These are phyloP conservation scores for Pogonocherus hispidulus DNA, from an alignment of 2,888 invertebrate species.

Conservation along the genomic window DNA sequence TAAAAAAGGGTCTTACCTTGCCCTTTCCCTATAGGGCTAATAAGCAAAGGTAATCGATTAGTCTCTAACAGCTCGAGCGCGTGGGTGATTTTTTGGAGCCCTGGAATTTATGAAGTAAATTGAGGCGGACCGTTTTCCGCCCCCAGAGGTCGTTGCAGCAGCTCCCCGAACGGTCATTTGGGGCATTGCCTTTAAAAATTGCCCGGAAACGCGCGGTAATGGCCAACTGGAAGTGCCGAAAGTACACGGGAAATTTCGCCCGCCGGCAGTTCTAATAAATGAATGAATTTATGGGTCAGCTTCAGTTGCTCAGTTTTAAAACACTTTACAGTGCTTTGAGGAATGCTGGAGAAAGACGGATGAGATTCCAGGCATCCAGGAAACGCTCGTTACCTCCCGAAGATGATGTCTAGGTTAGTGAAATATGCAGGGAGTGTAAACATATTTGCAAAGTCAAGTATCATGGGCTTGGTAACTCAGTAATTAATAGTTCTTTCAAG, in stretches of 20 bases:
- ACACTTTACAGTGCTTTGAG: background rate
- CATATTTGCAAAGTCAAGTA: too few relatives aligned
- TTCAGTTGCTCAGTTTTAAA: slow-evolving; percentile 9
- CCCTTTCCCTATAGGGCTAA: too few relatives aligned
- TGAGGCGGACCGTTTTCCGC: slow-evolving; percentile 52
- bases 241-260: slow-evolving; percentile 26
- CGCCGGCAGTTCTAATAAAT: slow-evolving; percentile 37
- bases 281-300: slow-evolving; percentile 36
- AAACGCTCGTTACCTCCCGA: background rate
- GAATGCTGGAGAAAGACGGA: background rate
- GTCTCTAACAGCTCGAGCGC: background rate
- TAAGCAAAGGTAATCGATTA: background rate
- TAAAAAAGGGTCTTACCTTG: too few relatives aligned
- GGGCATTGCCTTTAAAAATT: slow-evolving; percentile 57
- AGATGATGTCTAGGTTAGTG: background rate
- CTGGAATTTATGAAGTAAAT: slow-evolving; percentile 53
- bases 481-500: too few relatives aligned
- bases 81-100: slow-evolving; percentile 38
- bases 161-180: slow-evolving; percentile 56
- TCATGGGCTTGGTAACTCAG: too few relatives aligned
- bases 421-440: background rate
- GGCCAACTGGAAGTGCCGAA: slow-evolving; percentile 43
- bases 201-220: slow-evolving; percentile 54
- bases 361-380: background rate
- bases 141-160: slow-evolving; percentile 51